Evolutionary conservation across 2,888 invertebrate genomes (phyloP), one percentile per base, ranked within the genome.

Genomic region (Deilephila elpenor): DNA sequence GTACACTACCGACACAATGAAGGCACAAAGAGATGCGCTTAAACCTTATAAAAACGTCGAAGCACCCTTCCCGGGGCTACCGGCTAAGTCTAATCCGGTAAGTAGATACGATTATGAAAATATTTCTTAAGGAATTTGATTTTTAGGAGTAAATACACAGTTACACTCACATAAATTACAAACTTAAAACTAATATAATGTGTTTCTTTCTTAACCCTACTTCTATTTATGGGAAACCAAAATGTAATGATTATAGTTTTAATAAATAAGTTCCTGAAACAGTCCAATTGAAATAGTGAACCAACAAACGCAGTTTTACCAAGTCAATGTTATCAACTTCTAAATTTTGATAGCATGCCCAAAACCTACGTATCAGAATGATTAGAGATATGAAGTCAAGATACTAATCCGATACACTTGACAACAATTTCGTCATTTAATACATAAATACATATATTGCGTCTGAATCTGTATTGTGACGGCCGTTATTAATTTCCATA

Each of bases 1-100:
- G 80, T 93, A 92, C 76, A 84, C 81, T 5, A 87, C 83, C n/a
- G 75, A 72, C 20, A 81, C 77, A 74, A 77, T 77, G 0, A 77
- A 75, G 17, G 78, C 73, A 0, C 75, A 77, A 70, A 76, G 74
- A 14, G 79, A 79, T 37, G 82, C 75, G 0, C 75, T 78, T 0
- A 70, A 77, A 0, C 74, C 75, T 0, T 81, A 77, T 56, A 74
- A 77, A 20, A 77, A 71, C 32, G 76, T 86, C 5, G 77, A 74
- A 51, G 81, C 86, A 6, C 85, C 87, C 0, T 71, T 86, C 1
- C 80, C 82, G 0, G 82, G 78, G 0, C 60, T 59, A 0, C 78
- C 81, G 0, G 80, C 84, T 3, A 78, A 78, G 0, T 74, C 84
- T n/a, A 78, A 83, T 17, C 86, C 85, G 75, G 88, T 87, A 56